A percentile compares a stretch with the other conserved stretches of the same genome.
These are phyloP conservation scores for Crocidura indochinensis DNA, from an alignment of 2,797 vertebrate species.

Conservation along the genomic window DNA sequence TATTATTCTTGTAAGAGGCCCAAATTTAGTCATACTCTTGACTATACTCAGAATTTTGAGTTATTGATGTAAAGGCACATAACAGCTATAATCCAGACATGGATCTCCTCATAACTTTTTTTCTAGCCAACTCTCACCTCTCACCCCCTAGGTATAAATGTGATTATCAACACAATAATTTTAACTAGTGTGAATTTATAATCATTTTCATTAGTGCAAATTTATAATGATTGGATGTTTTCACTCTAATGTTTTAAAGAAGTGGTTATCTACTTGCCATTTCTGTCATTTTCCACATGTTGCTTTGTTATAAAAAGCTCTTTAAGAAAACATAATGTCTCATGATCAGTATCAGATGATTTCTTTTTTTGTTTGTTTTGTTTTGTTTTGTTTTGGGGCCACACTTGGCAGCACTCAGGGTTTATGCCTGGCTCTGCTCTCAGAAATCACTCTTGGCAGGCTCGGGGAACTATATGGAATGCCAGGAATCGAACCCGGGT, in stretches of 20 bases:
- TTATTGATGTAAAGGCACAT: neutral
- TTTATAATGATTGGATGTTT: constrained; percentile 41
- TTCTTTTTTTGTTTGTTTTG: too few species aligned
- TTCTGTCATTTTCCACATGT: constrained; percentile 28
- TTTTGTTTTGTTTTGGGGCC: too few species aligned
- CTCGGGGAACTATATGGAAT: too few species aligned
- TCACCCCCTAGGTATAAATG: constrained; percentile 9
- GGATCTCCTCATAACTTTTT: neutral
- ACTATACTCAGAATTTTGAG: neutral
- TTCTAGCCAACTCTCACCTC: constrained; percentile 1
- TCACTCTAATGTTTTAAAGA: constrained; percentile 51
- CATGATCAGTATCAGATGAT: neutral
- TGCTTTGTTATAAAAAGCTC: constrained; percentile 38
- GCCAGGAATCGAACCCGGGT: too few species aligned
- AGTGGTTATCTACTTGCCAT: constrained; percentile 5
- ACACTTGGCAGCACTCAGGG: too few species aligned
- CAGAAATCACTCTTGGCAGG: too few species aligned
- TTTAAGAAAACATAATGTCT: constrained; percentile 14
- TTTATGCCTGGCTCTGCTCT: too few species aligned
- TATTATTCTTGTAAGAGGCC: neutral
- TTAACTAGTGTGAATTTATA: constrained; percentile 63
- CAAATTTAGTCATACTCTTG: neutral
- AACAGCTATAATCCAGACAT: neutral
- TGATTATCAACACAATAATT: neutral
- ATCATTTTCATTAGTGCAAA: constrained; percentile 29